phyloP scores from a whole-genome alignment of 2,797 vertebrate genomes.

The Sitta carolinensis region DNA sequence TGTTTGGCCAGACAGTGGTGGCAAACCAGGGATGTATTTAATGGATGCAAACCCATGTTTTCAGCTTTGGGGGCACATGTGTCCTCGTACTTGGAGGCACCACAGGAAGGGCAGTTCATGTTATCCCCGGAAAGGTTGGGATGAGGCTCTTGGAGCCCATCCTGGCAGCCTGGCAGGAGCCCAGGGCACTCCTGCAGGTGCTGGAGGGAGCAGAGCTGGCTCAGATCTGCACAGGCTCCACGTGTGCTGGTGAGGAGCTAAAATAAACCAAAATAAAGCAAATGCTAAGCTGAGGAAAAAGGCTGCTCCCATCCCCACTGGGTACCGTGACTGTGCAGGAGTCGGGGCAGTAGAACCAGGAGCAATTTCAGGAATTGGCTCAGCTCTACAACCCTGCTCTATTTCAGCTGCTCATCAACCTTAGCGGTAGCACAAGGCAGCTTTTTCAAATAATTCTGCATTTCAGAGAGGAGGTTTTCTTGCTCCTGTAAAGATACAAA shows the following conservation, averaged over 20 bases:
- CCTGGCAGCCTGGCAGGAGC: rapidly evolving
- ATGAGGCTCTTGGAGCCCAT: background rate
- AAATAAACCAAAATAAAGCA: background rate
- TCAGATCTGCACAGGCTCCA: background rate
- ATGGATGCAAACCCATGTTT: background rate
- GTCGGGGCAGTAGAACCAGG: background rate
- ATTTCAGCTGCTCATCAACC: background rate
- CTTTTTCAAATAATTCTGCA: background rate
- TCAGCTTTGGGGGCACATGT: rapidly evolving
- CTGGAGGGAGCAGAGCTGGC: background rate
- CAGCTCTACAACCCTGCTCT: background rate
- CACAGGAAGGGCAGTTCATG: background rate
- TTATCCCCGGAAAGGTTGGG: background rate
- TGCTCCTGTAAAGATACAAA: background rate
- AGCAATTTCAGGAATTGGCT: background rate
- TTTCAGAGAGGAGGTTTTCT: background rate
- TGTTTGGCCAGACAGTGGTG: background rate
- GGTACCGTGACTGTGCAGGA: background rate
- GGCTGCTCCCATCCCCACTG: background rate
- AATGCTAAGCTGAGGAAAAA: background rate
- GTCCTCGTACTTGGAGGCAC: too few species aligned
- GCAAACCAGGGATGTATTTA: background rate
- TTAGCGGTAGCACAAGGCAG: background rate
- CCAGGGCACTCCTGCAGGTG: background rate
- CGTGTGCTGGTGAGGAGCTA: rapidly evolving